Evolutionary conservation across 1,140 invertebrate genomes (phyloP).

Genomic region (Euura lappo): DNA sequence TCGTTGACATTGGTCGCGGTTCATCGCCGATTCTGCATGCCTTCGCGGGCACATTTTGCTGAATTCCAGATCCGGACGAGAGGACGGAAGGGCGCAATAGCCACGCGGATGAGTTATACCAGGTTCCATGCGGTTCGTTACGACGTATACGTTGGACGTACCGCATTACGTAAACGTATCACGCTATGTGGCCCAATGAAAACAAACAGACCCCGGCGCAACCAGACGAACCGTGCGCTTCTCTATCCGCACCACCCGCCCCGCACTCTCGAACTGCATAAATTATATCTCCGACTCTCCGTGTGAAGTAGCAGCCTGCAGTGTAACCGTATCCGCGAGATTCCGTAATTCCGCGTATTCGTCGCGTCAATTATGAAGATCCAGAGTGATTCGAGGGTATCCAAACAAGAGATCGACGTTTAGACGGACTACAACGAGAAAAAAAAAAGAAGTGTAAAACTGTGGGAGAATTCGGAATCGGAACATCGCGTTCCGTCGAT

Average conservation of each 20-base stretch:
- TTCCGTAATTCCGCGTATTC: not conserved
- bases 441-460: not conserved
- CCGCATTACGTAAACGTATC: conserved; percentile 61
- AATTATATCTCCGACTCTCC: conserved; percentile 43
- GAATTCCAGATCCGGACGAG: not conserved
- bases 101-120: not conserved
- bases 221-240: conserved; percentile 37
- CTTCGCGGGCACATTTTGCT: too few species aligned
- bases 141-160: conserved; percentile 34
- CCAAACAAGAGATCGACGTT: too few species aligned
- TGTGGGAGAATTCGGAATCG: conserved; percentile 7
- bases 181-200: conserved; percentile 61
- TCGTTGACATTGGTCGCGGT: not conserved
- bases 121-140: not conserved
- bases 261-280: conserved; percentile 36
- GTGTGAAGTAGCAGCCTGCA: conserved; percentile 9
- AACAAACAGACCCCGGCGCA: conserved; percentile 55
- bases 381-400: too few species aligned
- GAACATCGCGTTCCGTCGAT: conserved; percentile 20
- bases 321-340: not conserved
- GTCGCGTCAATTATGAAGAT: too few species aligned
- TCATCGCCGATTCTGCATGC: too few species aligned
- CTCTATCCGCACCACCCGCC: conserved; percentile 26
- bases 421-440: not conserved
- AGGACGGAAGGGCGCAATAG: not conserved